Evolutionary conservation across 2,797 vertebrate species (phyloP).

Genomic region (Muscicapa comitata): DNA sequence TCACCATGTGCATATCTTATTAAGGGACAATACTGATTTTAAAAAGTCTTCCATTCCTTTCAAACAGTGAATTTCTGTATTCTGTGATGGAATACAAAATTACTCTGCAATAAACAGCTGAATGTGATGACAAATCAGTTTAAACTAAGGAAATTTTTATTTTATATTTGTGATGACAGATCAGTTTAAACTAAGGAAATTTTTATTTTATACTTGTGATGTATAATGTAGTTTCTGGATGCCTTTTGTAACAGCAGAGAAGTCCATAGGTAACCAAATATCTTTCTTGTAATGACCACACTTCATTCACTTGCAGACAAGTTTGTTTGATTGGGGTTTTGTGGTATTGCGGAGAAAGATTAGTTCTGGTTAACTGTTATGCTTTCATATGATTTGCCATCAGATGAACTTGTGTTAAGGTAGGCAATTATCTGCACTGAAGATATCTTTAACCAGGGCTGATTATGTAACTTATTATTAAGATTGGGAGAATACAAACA

Average conservation of each 20-base stretch:
- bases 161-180: background rate
- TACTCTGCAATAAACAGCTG: background rate
- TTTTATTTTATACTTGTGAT: background rate
- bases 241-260: background rate
- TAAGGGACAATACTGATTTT: background rate
- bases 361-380: background rate
- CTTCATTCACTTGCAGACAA: background rate
- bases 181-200: background rate
- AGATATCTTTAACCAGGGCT: background rate
- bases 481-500: background rate
- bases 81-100: background rate
- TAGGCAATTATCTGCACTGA: background rate
- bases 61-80: background rate
- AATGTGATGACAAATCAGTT: background rate
- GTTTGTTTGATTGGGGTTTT: background rate
- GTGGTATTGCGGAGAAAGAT: background rate
- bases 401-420: background rate
- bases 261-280: background rate
- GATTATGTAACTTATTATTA: background rate
- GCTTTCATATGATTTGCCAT: background rate
- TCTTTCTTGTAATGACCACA: background rate
- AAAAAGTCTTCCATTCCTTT: background rate
- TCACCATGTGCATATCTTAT: background rate
- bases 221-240: background rate
- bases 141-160: background rate